phyloP scores from a whole-genome alignment of 92 coral and sea anemone species.

The Zoanthus sociatus region DNA sequence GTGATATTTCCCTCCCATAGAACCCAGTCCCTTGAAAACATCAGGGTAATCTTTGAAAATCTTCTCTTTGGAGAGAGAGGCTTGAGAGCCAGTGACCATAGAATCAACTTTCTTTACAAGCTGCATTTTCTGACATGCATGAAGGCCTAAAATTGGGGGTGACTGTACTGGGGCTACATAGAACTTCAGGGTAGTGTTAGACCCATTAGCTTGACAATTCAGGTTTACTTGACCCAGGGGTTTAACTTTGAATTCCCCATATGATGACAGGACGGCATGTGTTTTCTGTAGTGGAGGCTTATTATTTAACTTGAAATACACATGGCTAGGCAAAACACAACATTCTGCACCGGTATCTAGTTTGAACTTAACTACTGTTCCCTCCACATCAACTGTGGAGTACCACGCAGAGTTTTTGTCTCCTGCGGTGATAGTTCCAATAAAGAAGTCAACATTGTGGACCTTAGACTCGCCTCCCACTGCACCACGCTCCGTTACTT shows the following conservation, averaged over 20 bases:
- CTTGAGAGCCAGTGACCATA: constrained; percentile 29
- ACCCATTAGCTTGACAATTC: constrained; percentile 11
- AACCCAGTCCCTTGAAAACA: constrained; percentile 33
- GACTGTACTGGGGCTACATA: constrained; percentile 21
- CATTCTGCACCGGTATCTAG: constrained; percentile 42
- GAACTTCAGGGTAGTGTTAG: neutral
- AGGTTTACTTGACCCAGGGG: constrained; percentile 45
- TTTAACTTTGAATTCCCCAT: constrained; percentile 24
- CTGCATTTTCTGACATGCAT: constrained; percentile 24
- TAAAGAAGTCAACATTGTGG: constrained; percentile 26
- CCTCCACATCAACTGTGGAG: constrained; percentile 24
- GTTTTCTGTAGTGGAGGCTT: constrained; percentile 46
- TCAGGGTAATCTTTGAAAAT: constrained; percentile 39
- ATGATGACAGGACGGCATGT: constrained; percentile 48
- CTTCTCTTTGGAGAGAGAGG: constrained; percentile 44
- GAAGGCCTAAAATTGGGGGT: constrained; percentile 38
- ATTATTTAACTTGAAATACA: constrained; percentile 36
- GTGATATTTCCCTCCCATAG: constrained; percentile 48
- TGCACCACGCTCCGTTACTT: constrained; percentile 39
- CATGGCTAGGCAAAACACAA: constrained; percentile 33
- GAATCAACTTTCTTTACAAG: constrained; percentile 41
- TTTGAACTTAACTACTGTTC: constrained; percentile 35
- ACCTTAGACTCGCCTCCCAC: neutral
- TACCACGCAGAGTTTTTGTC: constrained; percentile 43
- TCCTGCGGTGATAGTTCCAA: constrained; percentile 42